Evolutionary conservation across 1,140 invertebrate genomes (phyloP).

Genomic region (Drosophila repletoides): DNA sequence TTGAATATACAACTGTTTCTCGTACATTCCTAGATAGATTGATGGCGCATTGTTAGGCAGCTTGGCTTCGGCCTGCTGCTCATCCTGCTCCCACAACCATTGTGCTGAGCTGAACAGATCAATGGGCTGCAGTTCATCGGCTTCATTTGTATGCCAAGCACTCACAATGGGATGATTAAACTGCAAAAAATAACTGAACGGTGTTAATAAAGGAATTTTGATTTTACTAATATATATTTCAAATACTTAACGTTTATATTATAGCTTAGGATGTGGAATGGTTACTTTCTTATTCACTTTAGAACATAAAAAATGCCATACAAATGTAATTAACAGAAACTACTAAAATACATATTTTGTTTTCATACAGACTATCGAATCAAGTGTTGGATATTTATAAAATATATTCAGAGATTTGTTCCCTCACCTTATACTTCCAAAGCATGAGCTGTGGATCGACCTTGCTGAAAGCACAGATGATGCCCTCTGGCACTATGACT

Average conservation of each 20-base stretch:
- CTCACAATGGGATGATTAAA: conserved; percentile 92
- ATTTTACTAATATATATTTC: no score
- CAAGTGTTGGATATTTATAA: no score
- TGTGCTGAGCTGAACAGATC: conserved; percentile 88
- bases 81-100: conserved; percentile 81
- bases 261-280: no score
- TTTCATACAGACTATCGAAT: no score
- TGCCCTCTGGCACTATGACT: conserved; percentile 89
- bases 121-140: conserved; percentile 86
- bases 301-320: no score
- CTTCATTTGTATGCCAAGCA: conserved; percentile 88
- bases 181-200: conserved; percentile 82
- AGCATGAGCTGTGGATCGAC: conserved; percentile 84
- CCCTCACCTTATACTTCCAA: conserved; percentile 88
- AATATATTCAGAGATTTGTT: no score
- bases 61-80: conserved; percentile 40
- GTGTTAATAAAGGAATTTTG: no score
- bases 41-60: conserved; percentile 83
- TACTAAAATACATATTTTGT: no score
- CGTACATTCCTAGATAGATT: conserved; percentile 93
- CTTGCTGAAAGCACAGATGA: conserved; percentile 86
- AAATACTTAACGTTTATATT: no score
- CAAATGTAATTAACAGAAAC: no score
- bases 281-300: no score
- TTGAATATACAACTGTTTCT: conserved; percentile 90